Evolutionary conservation across 1,140 invertebrate species (phyloP).

Genomic region (Orussus abietinus): DNA sequence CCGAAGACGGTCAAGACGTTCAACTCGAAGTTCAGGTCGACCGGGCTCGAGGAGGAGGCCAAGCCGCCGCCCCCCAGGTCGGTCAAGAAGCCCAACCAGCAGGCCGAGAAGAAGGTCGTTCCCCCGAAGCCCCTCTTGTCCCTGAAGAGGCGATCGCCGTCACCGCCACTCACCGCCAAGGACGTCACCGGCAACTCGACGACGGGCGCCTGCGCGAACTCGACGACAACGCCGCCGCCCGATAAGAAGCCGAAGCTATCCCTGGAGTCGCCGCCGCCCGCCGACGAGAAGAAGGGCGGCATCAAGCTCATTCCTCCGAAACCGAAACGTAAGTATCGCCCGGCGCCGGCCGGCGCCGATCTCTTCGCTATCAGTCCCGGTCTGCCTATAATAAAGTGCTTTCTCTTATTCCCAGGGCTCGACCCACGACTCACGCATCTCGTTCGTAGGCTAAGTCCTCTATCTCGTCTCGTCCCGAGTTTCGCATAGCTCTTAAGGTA

Average conservation of each 20-base stretch:
- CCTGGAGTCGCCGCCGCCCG: constrained; percentile 39
- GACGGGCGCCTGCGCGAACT: constrained; percentile 51
- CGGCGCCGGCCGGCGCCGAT: too few relatives aligned
- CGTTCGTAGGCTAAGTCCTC: too few relatives aligned
- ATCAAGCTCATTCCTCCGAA: constrained; percentile 84
- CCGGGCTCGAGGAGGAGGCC: constrained; percentile 76
- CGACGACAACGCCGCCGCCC: constrained; percentile 51
- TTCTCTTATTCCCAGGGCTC: too few relatives aligned
- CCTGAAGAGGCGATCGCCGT: constrained; percentile 63
- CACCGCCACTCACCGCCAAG: constrained; percentile 47
- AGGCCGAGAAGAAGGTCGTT: constrained; percentile 59
- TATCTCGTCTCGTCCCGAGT: too few relatives aligned
- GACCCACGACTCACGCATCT: too few relatives aligned
- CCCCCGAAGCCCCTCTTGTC: constrained; percentile 52
- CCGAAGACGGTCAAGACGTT: constrained; percentile 86
- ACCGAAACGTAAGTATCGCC: constrained; percentile 84
- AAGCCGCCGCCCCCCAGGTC: constrained; percentile 70
- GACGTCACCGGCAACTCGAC: constrained; percentile 60
- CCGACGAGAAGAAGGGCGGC: constrained; percentile 67
- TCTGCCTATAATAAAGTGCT: too few relatives aligned
- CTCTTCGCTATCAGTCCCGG: too few relatives aligned
- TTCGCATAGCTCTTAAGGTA: too few relatives aligned
- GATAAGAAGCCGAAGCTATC: constrained; percentile 74
- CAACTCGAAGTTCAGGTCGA: constrained; percentile 82
- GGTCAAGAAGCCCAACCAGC: constrained; percentile 38